These are phyloP conservation scores for Dallia pectoralis DNA, from an alignment of 2,797 vertebrate species.

Conservation along the genomic window DNA sequence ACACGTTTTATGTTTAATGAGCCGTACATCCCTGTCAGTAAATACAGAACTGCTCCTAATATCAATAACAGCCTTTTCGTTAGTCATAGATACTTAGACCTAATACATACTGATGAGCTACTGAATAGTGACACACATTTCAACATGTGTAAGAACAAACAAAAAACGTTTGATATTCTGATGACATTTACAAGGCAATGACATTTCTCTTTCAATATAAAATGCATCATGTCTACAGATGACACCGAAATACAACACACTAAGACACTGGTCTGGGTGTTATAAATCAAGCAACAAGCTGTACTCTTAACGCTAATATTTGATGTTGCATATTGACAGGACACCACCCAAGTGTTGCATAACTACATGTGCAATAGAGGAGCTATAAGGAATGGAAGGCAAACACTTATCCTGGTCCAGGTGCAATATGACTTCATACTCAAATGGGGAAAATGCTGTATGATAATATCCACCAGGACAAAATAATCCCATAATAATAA, in stretches of 20 bases:
- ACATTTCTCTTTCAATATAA: not conserved
- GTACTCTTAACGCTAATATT: slow-evolving; percentile 60
- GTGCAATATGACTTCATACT: slow-evolving; percentile 21
- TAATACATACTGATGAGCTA: not conserved
- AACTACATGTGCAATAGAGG: slow-evolving; percentile 61
- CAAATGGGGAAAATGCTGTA: not conserved
- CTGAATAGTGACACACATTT: not conserved
- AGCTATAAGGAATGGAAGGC: slow-evolving; percentile 40
- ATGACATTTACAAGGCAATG: not conserved
- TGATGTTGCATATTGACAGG: slow-evolving; percentile 71
- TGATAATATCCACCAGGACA: not conserved
- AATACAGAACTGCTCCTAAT: no score
- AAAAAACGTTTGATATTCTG: not conserved
- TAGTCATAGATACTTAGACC: not conserved
- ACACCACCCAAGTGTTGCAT: slow-evolving; percentile 76
- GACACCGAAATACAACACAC: not conserved
- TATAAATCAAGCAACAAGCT: not conserved
- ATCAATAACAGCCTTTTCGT: not conserved
- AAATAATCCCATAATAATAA: not conserved
- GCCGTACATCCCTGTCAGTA: no score
- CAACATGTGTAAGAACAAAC: not conserved
- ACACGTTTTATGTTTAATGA: no score
- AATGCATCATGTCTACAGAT: not conserved
- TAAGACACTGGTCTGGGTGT: not conserved
- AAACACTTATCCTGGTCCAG: slow-evolving; percentile 30